Evolutionary conservation across 2,888 invertebrate genomes (phyloP).

Genomic region (Chesias legatella): DNA sequence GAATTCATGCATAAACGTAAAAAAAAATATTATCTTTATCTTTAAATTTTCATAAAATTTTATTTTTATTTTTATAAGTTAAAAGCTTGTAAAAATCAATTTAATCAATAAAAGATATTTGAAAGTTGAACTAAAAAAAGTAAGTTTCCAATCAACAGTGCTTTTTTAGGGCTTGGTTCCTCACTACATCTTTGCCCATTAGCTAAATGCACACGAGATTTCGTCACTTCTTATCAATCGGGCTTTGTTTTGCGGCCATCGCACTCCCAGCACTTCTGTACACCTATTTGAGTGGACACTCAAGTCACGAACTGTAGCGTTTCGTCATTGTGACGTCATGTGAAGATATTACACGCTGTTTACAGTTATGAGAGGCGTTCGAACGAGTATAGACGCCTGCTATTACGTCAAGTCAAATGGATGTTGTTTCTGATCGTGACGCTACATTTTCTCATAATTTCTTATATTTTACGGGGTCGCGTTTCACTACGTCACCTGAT

Average conservation of each 20-base stretch:
- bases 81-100: background rate
- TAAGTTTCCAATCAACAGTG: too few relatives aligned
- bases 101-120: conserved; percentile 1
- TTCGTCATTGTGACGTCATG: conserved; percentile 10
- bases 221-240: conserved; percentile 69
- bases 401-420: too few relatives aligned
- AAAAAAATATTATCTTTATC: too few relatives aligned
- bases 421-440: too few relatives aligned
- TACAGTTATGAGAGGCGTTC: background rate
- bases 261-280: conserved; percentile 56
- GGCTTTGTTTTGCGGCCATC: conserved; percentile 72
- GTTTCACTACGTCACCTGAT: too few relatives aligned
- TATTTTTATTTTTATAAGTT: background rate
- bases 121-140: background rate
- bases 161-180: conserved; percentile 24
- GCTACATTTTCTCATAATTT: too few relatives aligned
- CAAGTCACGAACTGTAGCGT: conserved; percentile 36
- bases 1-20: too few relatives aligned
- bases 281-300: conserved; percentile 41
- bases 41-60: too few relatives aligned
- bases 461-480: too few relatives aligned
- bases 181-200: conserved; percentile 39
- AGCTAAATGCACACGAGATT: conserved; percentile 54
- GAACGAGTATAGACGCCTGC: background rate
- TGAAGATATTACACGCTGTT: background rate